Percentiles rank a stretch among this genome's conserved stretches.
Evolutionary conservation across 2,797 vertebrate species (phyloP).

Genomic region (Phataginus tricuspis): DNA sequence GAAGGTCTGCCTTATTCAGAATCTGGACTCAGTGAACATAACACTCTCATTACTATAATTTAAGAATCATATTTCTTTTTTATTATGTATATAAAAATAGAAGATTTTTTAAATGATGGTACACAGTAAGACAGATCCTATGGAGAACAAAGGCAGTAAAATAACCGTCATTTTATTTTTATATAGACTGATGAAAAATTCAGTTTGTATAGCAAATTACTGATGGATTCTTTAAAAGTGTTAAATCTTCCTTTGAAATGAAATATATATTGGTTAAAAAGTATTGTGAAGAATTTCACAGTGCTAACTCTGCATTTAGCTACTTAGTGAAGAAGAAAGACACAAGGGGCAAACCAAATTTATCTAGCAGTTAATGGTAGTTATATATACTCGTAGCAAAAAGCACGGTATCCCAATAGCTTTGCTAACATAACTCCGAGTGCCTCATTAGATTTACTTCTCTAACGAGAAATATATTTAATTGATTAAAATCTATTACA

Average conservation of each 20-base stretch:
- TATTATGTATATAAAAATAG: not conserved
- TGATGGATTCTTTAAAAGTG: not conserved
- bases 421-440: not conserved
- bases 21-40: not conserved
- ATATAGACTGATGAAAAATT: not conserved
- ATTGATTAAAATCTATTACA: not conserved
- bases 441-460: not conserved
- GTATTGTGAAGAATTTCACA: not conserved
- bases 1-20: not conserved
- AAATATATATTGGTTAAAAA: not conserved
- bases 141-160: not conserved
- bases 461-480: not conserved
- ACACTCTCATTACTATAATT: conserved; percentile 31
- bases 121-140: not conserved
- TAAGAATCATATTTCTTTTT: not conserved
- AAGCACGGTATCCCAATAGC: not conserved
- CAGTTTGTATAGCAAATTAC: not conserved
- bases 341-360: not conserved
- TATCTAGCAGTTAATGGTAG: not conserved
- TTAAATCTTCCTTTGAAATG: not conserved
- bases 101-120: not conserved
- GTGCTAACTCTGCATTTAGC: not conserved
- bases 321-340: not conserved
- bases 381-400: not conserved
- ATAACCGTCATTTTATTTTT: not conserved